phyloP scores from a whole-genome alignment of 2,888 invertebrate species.

The Barypeithes pellucidus region DNA sequence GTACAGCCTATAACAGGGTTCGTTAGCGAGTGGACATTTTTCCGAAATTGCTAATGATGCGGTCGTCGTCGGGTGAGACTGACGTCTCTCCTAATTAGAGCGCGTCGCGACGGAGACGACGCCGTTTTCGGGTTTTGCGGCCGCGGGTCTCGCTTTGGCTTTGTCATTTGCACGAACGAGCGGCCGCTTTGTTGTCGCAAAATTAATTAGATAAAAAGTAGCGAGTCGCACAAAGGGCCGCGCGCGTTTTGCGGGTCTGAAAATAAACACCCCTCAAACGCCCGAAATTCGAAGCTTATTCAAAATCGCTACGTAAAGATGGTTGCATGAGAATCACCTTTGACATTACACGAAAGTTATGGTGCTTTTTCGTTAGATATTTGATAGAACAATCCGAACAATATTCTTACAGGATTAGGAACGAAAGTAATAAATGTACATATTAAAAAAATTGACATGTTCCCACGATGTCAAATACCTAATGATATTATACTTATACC shows the following conservation, averaged over 20 bases:
- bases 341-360: background rate
- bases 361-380: too few relatives aligned
- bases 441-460: too few relatives aligned
- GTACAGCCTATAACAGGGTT: slow-evolving; percentile 20
- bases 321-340: too few relatives aligned
- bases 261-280: slow-evolving; percentile 36
- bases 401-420: too few relatives aligned
- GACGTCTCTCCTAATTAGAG: slow-evolving; percentile 50
- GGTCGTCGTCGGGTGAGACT: slow-evolving; percentile 50
- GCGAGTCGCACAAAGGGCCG: slow-evolving; percentile 43
- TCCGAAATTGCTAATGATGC: slow-evolving; percentile 52
- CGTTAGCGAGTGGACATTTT: slow-evolving; percentile 44
- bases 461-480: too few relatives aligned
- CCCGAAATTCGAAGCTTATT: slow-evolving; percentile 16
- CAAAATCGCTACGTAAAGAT: background rate
- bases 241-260: slow-evolving; percentile 28
- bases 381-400: too few relatives aligned
- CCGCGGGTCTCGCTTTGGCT: slow-evolving; percentile 38
- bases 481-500: too few relatives aligned
- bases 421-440: too few relatives aligned
- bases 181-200: slow-evolving; percentile 51
- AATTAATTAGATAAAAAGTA: slow-evolving; percentile 54
- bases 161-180: slow-evolving; percentile 42
- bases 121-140: slow-evolving; percentile 37
- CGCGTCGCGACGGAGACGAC: slow-evolving; percentile 39